These are phyloP conservation scores for Dryococelus australis DNA, from an alignment of 2,888 invertebrate species.

Conservation along the genomic window DNA sequence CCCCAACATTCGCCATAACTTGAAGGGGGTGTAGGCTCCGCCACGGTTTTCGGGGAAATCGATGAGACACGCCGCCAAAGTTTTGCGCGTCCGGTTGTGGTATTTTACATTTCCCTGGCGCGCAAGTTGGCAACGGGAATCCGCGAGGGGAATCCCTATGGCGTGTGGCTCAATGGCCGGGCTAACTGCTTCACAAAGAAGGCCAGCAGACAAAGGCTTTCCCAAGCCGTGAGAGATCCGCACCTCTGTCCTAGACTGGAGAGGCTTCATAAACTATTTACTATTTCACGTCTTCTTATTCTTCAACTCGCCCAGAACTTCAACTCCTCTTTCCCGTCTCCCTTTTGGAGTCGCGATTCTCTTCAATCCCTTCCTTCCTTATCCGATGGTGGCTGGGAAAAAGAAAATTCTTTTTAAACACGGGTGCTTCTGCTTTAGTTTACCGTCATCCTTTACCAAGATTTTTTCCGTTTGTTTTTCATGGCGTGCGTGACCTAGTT, in stretches of 20 bases:
- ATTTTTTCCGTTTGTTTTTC: neutral
- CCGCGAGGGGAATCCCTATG: no score
- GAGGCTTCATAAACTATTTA: conserved; percentile 9
- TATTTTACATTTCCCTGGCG: no score
- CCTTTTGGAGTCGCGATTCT: neutral
- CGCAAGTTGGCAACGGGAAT: no score
- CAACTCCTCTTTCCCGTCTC: neutral
- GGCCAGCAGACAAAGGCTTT: neutral
- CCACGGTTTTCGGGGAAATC: no score
- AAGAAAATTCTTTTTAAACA: neutral
- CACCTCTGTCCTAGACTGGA: neutral
- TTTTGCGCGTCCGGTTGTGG: no score
- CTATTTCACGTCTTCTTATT: neutral
- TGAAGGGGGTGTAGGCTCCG: no score
- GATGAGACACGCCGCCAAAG: no score
- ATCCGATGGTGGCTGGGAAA: neutral
- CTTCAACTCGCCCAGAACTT: neutral
- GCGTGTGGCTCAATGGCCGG: no score
- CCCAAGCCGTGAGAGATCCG: no score
- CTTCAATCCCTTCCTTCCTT: neutral
- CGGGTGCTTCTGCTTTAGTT: neutral
- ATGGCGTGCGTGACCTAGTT: neutral
- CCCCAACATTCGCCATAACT: no score
- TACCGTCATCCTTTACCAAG: neutral
- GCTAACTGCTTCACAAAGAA: neutral